Base-by-base conservation (phyloP, 2,888 invertebrate species). In the Ferrisia virgata region DNA sequence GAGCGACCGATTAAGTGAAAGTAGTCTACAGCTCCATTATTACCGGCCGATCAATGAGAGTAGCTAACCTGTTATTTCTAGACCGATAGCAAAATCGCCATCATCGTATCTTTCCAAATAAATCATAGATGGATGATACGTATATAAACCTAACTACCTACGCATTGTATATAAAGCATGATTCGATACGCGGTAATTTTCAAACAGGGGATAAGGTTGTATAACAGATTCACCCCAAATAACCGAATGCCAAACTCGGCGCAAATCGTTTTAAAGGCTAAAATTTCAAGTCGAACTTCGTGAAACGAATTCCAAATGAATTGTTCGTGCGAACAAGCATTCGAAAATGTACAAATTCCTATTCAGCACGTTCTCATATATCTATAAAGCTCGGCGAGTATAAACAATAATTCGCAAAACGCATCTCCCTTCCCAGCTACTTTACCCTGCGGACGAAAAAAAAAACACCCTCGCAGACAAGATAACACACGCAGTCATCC, bases 61-160 rank as follows among this genome's bases (percentile, higher is more conserved):
- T 64, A n/a, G n/a, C n/a, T n/a, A 64, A 64, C 58, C 58, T 64
- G 58, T 64, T 64, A 47, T 47, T 47, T 47, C 47, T 47, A 47
- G 47, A 47, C 58, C 58, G 25, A 64, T 64, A 64, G 28, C 25
- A 64, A 64, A 64, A 64, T 64, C 58, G 58, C 58, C 58, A 64
- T 64, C 58, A 9, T n/a, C n/a, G n/a, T n/a, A n/a, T 47, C 47
- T 47, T 64, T 64, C 58, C 58, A 11, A 64, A 64, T 47, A 47
- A 25, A 64, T 64, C 25, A 64, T 64, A 64, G 28, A 8, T 39
- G 5, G 39, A 11, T 28, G 47, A 47, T 47, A 47, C n/a, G 3
- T 47, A 47, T 47, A 18, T 47, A 47, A 28, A 28, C 47, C 47
- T 8, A 39, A 39, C 5, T 9, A 28, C 58, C 58, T 64, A 64